phyloP scores from a whole-genome alignment of 2,113 vertebrate genomes.

The Polyodon spathula region DNA sequence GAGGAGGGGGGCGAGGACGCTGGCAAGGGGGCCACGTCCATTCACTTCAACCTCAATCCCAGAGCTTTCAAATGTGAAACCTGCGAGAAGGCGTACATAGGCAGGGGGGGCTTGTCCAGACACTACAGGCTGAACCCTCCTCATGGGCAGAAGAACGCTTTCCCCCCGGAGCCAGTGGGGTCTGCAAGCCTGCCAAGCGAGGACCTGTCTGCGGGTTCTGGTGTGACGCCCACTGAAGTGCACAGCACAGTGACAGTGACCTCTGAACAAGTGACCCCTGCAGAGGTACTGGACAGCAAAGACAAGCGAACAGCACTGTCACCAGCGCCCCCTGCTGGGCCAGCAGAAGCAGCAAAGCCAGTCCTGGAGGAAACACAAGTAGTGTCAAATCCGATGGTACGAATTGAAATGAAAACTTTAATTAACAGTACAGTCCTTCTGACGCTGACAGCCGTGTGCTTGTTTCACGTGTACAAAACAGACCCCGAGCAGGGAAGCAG shows the following conservation, averaged over 20 bases:
- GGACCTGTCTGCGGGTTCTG: constrained; percentile 3
- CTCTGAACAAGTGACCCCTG: constrained; percentile 9
- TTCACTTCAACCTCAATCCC: constrained; percentile 62
- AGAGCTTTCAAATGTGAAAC: constrained; percentile 71
- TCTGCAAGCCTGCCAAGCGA: not conserved
- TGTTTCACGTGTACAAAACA: no score
- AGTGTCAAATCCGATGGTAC: no score
- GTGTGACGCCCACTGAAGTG: not conserved
- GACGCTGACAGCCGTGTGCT: no score
- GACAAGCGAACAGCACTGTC: no score
- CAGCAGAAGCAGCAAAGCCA: no score
- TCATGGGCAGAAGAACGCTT: constrained; percentile 56
- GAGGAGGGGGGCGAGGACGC: constrained; percentile 61
- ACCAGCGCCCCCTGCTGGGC: no score
- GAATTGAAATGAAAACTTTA: no score
- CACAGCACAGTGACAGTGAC: not conserved
- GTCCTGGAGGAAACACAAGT: no score
- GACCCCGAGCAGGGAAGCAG: no score
- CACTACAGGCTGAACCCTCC: constrained; percentile 82
- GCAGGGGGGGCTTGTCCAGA: constrained; percentile 80
- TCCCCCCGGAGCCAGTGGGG: not conserved
- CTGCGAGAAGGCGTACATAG: constrained; percentile 90
- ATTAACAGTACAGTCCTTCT: no score
- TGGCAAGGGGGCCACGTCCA: not conserved
- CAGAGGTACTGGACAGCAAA: no score